phyloP scores from a whole-genome alignment of 2,797 vertebrate genomes.

The Scolopax rusticola region DNA sequence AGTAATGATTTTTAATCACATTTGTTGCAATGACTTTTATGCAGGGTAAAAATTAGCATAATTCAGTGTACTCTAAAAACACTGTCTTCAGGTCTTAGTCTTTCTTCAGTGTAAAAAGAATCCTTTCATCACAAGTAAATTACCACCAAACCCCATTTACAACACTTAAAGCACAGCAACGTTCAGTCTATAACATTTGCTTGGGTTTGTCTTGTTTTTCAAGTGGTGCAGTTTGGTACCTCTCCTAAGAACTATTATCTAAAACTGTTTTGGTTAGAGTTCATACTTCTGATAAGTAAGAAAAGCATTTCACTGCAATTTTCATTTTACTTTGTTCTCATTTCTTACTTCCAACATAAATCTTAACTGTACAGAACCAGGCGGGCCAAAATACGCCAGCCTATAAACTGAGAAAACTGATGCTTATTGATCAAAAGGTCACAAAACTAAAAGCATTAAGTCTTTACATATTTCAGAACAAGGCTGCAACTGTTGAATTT shows the following conservation, averaged over 20 bases:
- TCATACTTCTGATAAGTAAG: neutral
- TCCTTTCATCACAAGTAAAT: neutral
- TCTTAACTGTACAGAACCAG: conserved; percentile 2
- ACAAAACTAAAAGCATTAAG: conserved; percentile 18
- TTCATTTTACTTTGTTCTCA: conserved; percentile 23
- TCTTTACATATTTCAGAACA: neutral
- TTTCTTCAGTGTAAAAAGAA: neutral
- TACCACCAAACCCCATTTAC: neutral
- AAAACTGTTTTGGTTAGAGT: neutral
- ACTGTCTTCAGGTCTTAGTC: neutral
- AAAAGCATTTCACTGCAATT: neutral
- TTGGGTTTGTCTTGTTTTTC: neutral
- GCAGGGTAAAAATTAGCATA: neutral
- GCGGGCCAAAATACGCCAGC: neutral
- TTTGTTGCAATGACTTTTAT: neutral
- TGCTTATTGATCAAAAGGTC: conserved; percentile 8
- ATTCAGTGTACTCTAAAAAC: rapidly evolving
- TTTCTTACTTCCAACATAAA: conserved; percentile 21
- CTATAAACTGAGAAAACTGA: neutral
- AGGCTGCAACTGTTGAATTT: neutral
- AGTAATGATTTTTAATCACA: neutral
- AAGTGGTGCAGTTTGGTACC: neutral
- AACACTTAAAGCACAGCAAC: neutral
- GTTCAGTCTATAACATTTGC: neutral
- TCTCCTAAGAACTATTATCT: neutral